A percentile compares a stretch with the other conserved stretches of the same genome.
Evolutionary conservation across 2,888 invertebrate species (phyloP).

Genomic region (Ennomos quercinarius): DNA sequence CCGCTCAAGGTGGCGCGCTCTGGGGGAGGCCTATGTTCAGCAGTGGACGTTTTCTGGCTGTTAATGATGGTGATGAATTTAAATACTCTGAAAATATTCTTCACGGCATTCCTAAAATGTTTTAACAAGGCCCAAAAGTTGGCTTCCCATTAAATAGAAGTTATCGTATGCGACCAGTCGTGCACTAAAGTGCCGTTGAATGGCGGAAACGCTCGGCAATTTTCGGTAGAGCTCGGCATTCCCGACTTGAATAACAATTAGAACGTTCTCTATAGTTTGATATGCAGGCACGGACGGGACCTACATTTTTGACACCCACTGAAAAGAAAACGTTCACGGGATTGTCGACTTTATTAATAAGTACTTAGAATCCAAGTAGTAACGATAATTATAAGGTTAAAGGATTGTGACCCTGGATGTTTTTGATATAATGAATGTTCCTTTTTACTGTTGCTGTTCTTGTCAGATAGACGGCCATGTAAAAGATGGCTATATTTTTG

Average conservation of each 20-base stretch:
- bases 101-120: constrained; percentile 9
- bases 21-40: too few relatives aligned
- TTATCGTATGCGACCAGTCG: constrained; percentile 37
- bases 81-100: not conserved
- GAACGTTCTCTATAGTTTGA: constrained; percentile 30
- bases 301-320: constrained; percentile 42
- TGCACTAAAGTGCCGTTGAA: constrained; percentile 34
- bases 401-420: constrained; percentile 2
- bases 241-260: constrained; percentile 54
- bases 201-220: constrained; percentile 40
- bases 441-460: too few relatives aligned
- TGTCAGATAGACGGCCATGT: too few relatives aligned
- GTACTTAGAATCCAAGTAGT: not conserved
- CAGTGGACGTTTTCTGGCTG: too few relatives aligned
- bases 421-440: constrained; percentile 9
- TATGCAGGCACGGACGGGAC: constrained; percentile 46
- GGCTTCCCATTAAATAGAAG: constrained; percentile 34
- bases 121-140: constrained; percentile 24
- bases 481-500: too few relatives aligned
- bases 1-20: too few relatives aligned
- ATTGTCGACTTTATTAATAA: constrained; percentile 8
- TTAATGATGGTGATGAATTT: too few relatives aligned
- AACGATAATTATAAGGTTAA: not conserved
- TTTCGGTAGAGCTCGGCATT: constrained; percentile 41
- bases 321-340: constrained; percentile 3